phyloP scores from a whole-genome alignment of 2,888 invertebrate genomes.

The Calliopum simillimum region DNA sequence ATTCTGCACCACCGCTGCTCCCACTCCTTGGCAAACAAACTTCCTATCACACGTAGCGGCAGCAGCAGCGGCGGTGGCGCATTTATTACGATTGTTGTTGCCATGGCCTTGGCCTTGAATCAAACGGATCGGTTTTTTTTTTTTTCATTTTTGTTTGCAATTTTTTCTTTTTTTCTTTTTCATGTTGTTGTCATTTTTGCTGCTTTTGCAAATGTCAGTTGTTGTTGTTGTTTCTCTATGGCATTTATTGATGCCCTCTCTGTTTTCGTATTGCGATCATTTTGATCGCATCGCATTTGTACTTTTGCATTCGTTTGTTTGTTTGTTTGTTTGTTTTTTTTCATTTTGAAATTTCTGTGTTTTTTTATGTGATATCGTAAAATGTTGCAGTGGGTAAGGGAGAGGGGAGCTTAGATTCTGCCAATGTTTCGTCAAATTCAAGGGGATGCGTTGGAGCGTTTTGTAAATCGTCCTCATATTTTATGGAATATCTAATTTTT shows the following conservation, averaged over 20 bases:
- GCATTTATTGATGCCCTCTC: not conserved
- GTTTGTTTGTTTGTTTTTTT: too few species aligned
- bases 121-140: slow-evolving; percentile 10
- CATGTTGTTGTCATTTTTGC: not conserved
- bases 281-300: not conserved
- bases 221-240: slow-evolving; percentile 8
- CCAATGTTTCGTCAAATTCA: too few species aligned
- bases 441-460: too few species aligned
- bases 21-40: not conserved
- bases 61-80: not conserved
- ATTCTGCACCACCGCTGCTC: too few species aligned
- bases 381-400: too few species aligned
- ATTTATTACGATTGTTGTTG: not conserved
- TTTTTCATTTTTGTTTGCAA: not conserved
- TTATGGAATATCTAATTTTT: too few species aligned
- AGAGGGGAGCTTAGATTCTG: too few species aligned
- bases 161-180: slow-evolving; percentile 30
- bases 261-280: slow-evolving; percentile 2
- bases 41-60: not conserved
- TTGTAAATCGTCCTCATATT: too few species aligned
- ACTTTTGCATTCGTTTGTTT: not conserved
- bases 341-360: not conserved
- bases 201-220: not conserved
- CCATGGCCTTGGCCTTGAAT: not conserved
- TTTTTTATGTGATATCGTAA: too few species aligned